Conservation (phyloP, 1,140 invertebrate genomes). For the Drosophila equinoxialis region DNA sequence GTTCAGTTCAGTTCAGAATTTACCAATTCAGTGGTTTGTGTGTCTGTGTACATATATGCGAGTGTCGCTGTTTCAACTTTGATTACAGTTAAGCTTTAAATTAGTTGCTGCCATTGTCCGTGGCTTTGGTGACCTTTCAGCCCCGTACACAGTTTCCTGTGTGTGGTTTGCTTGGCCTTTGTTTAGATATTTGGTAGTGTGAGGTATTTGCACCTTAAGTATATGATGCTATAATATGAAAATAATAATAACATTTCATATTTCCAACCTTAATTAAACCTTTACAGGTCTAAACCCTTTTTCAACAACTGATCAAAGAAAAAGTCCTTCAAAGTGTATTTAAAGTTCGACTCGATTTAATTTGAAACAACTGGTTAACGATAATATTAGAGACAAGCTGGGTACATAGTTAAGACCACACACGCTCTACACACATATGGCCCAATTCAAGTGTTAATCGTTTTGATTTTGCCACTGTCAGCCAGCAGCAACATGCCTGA, state of each 20-base stretch:
- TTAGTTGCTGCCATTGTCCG: constrained; percentile 62
- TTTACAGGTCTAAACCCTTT: too few relatives aligned
- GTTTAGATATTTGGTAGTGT: background rate
- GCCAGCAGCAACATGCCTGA: constrained; percentile 45
- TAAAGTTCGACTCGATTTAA: background rate
- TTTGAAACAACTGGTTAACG: background rate
- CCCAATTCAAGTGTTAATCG: constrained; percentile 69
- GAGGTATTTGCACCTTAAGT: too few relatives aligned
- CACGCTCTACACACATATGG: constrained; percentile 35
- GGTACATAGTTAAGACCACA: constrained; percentile 39
- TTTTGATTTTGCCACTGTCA: constrained; percentile 58
- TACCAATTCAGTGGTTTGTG: constrained; percentile 18
- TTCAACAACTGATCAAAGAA: too few relatives aligned
- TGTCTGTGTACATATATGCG: constrained; percentile 56
- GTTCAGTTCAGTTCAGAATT: background rate
- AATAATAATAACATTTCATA: background rate
- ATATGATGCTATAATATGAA: too few relatives aligned
- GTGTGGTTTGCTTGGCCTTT: constrained; percentile 4
- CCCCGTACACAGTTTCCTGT: constrained; percentile 39
- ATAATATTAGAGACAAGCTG: background rate
- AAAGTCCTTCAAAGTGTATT: constrained; percentile 12
- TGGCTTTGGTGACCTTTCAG: constrained; percentile 42
- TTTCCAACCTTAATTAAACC: background rate
- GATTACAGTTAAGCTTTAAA: constrained; percentile 77
- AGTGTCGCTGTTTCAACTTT: constrained; percentile 63